A percentile compares a stretch with the other conserved stretches of the same genome.
Conservation (phyloP, 2,113 vertebrate genomes). For the Corythornis vintsioides region DNA sequence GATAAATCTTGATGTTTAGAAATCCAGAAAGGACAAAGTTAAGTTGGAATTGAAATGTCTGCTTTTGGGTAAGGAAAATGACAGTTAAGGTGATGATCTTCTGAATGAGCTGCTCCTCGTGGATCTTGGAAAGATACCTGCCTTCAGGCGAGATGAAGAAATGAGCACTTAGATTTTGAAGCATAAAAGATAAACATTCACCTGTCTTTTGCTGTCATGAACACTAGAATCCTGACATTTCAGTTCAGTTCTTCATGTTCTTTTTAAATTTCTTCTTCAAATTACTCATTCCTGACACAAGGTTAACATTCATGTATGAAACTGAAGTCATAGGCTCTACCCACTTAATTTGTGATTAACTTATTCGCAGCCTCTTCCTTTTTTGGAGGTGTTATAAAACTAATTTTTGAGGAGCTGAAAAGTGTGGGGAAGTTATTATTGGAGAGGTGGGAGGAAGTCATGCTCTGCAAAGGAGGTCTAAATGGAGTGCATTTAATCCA, state of each 20-base stretch:
- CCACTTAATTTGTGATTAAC: not conserved
- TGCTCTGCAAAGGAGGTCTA: not conserved
- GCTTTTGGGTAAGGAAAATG: not conserved
- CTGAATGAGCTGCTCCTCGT: not conserved
- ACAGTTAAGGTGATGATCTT: not conserved
- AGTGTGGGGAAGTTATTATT: not conserved
- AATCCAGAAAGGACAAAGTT: not conserved
- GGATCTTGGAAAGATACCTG: not conserved
- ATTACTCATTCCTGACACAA: not conserved
- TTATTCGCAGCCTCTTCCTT: not conserved
- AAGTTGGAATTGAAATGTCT: not conserved
- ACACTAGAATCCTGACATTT: conserved; percentile 3
- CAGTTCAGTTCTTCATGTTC: not conserved
- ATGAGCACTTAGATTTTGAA: not conserved
- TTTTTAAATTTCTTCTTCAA: not conserved
- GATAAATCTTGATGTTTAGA: not conserved
- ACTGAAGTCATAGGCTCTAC: not conserved
- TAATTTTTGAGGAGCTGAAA: conserved; percentile 7
- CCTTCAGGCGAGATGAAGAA: not conserved
- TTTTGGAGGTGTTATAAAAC: not conserved
- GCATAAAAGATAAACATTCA: not conserved
- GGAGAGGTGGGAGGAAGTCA: not conserved
- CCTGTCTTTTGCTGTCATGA: not conserved
- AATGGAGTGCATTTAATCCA: not conserved
- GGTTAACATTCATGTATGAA: not conserved